Base-by-base conservation (phyloP, 2,888 invertebrate genomes). In the Drosophila kambysellisi region DNA sequence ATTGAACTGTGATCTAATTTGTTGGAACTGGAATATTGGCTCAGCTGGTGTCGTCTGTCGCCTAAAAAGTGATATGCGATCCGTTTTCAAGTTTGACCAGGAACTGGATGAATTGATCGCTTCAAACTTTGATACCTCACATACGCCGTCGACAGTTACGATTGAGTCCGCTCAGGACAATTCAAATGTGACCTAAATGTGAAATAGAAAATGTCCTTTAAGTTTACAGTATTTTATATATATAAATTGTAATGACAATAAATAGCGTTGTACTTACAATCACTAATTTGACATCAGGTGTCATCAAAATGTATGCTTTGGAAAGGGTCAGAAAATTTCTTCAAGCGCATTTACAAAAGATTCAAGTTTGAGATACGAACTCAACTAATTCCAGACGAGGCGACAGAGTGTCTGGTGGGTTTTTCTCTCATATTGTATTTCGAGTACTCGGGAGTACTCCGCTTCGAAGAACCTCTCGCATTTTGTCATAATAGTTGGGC, bases 1-100 rank as follows among this genome's bases (percentile, higher is more conserved):
- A 1, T 91, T 94, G 6, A 92, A 94, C 15, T 95, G 94, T 82
- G 92, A 93, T 65, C 74, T 95, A 4, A 89, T 94, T 48, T 94
- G 94, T 70, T 93, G 94, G 93, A 94, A 95, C 88, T 94, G 93
- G 93, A 93, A 82, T 82, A 88, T 86, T 77, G 92, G 82, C 61
- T 91, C 89, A 1, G 92, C 92, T 7, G 91, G 92, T 17, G 92
- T 93, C 1, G 83, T 93, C 2, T 93, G 92, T 37, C 91, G 93
- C 4, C 75, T 92, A 8, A 81, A 89, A 9, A 62, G 33, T 1
- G 83, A 90, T 11, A 77, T 91, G 63, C 85, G 88, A 7, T 66
- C 84, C 33, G 88, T 91, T 41, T 93, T 93, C 43, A 86, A 83
- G 53, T 91, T 88, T 51, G 79, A 89, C 15, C 79, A 77, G 58